Evolutionary conservation across 2,113 vertebrate genomes (phyloP).

Genomic region (Ondatra zibethicus): DNA sequence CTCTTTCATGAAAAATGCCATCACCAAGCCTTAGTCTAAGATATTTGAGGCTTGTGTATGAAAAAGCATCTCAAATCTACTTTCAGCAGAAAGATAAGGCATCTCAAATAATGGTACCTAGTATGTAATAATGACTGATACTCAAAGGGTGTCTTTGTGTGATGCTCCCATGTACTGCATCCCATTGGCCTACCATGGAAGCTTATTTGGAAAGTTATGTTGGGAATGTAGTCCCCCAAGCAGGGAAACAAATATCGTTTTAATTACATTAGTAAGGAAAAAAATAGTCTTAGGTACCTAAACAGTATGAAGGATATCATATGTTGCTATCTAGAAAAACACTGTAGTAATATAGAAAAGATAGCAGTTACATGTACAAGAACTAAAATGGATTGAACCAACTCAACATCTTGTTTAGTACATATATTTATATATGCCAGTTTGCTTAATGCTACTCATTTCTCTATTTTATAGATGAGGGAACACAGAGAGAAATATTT

Average conservation of each 20-base stretch:
- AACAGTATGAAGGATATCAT: not conserved
- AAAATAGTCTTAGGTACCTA: not conserved
- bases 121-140: not conserved
- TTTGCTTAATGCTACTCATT: not conserved
- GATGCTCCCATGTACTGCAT: not conserved
- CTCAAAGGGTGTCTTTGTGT: not conserved
- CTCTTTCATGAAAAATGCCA: conserved; percentile 54
- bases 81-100: conserved; percentile 54
- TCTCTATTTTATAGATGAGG: not conserved
- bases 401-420: not conserved
- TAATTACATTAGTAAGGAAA: conserved; percentile 37
- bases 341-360: not conserved
- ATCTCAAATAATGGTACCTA: conserved; percentile 34
- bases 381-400: not conserved
- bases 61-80: conserved; percentile 43
- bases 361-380: not conserved
- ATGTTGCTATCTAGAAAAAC: not conserved
- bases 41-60: conserved; percentile 38
- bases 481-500: not conserved
- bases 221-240: not conserved
- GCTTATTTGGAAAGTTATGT: conserved; percentile 51
- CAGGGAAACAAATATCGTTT: not conserved
- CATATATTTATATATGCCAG: not conserved
- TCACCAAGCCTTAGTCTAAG: conserved; percentile 28
- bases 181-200: conserved; percentile 38